These are phyloP conservation scores for Mactromeris polynyma DNA, from an alignment of 2,888 invertebrate species.

Conservation along the genomic window DNA sequence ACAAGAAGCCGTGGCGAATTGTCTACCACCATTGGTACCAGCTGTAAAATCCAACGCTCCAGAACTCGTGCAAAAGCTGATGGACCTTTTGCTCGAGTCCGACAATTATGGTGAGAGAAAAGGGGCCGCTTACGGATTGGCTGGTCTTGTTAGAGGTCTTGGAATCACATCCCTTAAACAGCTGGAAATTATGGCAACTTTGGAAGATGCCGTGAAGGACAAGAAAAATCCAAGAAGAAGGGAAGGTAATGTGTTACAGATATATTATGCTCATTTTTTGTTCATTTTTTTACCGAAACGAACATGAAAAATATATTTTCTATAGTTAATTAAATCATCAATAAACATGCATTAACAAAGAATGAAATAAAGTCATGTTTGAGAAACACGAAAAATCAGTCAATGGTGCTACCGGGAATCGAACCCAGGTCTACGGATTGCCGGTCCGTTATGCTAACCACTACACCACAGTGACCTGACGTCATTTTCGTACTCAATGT, in stretches of 20 bases:
- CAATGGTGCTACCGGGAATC: too few relatives aligned
- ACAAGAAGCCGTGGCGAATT: conserved; percentile 98
- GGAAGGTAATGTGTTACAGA: conserved; percentile 94
- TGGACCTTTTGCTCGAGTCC: conserved; percentile 84
- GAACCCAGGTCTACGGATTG: too few relatives aligned
- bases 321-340: too few relatives aligned
- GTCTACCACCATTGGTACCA: conserved; percentile 96
- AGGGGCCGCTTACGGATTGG: conserved; percentile 98
- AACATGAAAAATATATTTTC: too few relatives aligned
- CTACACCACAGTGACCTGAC: too few relatives aligned
- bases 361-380: too few relatives aligned
- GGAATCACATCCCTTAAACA: conserved; percentile 98
- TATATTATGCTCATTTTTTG: too few relatives aligned
- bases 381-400: too few relatives aligned
- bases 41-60: conserved; percentile 97
- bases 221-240: conserved; percentile 98
- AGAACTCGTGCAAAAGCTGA: conserved; percentile 94
- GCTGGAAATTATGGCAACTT: conserved; percentile 96
- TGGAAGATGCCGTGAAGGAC: conserved; percentile 97
- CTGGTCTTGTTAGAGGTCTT: conserved; percentile 97
- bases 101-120: conserved; percentile 86
- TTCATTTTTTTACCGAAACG: too few relatives aligned
- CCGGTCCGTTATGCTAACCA: too few relatives aligned
- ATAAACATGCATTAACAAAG: too few relatives aligned
- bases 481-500: too few relatives aligned